These are phyloP conservation scores for Apamea monoglypha DNA, from an alignment of 2,888 invertebrate species.

Conservation along the genomic window DNA sequence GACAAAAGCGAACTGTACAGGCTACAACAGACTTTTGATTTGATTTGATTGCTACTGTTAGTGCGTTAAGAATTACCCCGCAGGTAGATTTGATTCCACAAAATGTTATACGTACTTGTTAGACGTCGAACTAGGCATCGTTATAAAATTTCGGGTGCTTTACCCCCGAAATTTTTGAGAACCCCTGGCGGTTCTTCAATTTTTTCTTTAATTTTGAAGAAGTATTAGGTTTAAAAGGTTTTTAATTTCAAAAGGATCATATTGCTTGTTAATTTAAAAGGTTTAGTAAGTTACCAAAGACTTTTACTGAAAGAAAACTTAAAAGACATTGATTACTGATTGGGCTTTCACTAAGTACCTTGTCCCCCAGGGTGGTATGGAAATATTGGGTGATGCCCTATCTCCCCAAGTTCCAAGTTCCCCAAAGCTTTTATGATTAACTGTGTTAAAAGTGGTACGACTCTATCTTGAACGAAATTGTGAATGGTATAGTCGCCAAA, in stretches of 20 bases:
- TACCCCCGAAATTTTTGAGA: too few species aligned
- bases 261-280: constrained; percentile 22
- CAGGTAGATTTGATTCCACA: background rate
- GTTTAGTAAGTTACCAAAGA: background rate
- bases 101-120: background rate
- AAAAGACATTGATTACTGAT: background rate
- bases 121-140: background rate
- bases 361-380: background rate
- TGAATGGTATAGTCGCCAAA: too few species aligned
- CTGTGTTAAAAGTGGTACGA: too few species aligned
- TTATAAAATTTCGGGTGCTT: background rate
- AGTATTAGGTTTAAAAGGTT: constrained; percentile 8
- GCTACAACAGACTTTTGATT: too few species aligned
- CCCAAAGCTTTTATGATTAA: too few species aligned
- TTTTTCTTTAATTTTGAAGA: too few species aligned
- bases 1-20: constrained; percentile 8
- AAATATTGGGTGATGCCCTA: background rate
- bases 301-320: background rate
- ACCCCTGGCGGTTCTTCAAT: too few species aligned
- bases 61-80: too few species aligned
- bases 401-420: too few species aligned
- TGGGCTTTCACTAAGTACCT: background rate
- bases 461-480: too few species aligned
- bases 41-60: too few species aligned
- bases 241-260: background rate